Conservation (phyloP, 2,113 vertebrate species). For the Prochilodus magdalenae region DNA sequence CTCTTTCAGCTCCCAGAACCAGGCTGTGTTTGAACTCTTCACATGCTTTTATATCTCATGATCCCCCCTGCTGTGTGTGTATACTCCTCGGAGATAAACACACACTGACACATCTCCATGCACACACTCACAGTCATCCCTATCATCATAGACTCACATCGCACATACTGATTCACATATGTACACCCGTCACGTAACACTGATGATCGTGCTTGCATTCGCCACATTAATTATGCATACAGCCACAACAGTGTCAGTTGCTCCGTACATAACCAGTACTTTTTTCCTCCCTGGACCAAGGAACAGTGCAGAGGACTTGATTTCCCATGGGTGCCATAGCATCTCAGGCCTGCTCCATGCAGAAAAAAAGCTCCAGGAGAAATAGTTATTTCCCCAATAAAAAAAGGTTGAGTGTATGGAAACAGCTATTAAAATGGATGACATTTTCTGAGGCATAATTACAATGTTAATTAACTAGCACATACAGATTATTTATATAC, state of each 20-base stretch:
- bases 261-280: conserved; percentile 36
- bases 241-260: conserved; percentile 43
- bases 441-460: conserved; percentile 29
- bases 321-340: conserved; percentile 45
- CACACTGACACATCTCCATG: background rate
- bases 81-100: background rate
- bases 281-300: conserved; percentile 19
- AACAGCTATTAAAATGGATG: conserved; percentile 28
- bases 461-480: conserved; percentile 22
- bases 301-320: conserved; percentile 29
- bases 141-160: conserved; percentile 17
- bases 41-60: conserved; percentile 28
- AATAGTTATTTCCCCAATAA: conserved; percentile 27
- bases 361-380: conserved; percentile 32
- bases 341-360: conserved; percentile 16
- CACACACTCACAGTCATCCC: conserved; percentile 10
- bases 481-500: background rate
- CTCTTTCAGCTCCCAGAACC: conserved; percentile 7
- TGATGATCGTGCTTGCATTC: conserved; percentile 18
- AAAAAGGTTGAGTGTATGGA: conserved; percentile 26
- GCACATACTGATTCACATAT: background rate
- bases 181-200: conserved; percentile 22
- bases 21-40: conserved; percentile 20
- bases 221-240: conserved; percentile 48
- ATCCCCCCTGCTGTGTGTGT: conserved; percentile 22